Percentiles rank a stretch among this genome's conserved stretches.
Evolutionary conservation across 1,140 invertebrate species (phyloP).

Genomic region (Gonioctena quinquepunctata): DNA sequence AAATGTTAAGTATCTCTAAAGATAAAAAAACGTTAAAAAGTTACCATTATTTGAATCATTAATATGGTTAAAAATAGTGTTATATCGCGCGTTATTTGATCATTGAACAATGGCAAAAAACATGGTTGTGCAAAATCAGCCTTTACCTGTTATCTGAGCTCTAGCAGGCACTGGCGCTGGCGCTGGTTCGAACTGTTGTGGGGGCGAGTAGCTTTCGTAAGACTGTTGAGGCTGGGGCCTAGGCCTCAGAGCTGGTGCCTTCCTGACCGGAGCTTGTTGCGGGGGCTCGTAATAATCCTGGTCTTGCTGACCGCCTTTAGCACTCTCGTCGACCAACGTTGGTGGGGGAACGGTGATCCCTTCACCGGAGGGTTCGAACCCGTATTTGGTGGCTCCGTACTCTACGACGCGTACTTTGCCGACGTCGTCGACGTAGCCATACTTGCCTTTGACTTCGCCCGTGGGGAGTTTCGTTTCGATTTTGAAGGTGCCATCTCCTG

Average conservation of each 20-base stretch:
- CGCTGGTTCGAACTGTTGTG: slow-evolving; percentile 43
- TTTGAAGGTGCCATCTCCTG: slow-evolving; percentile 82
- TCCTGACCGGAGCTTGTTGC: slow-evolving; percentile 48
- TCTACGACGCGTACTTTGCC: slow-evolving; percentile 83
- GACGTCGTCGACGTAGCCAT: slow-evolving; percentile 82
- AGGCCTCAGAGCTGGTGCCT: slow-evolving; percentile 43
- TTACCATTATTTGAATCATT: no score
- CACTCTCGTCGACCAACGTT: slow-evolving; percentile 74
- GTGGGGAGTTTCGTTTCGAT: slow-evolving; percentile 80
- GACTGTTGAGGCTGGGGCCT: slow-evolving; percentile 42
- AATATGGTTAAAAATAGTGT: no score
- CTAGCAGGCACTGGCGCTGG: slow-evolving; percentile 49
- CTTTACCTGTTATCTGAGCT: slow-evolving; percentile 53
- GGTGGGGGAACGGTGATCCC: slow-evolving; percentile 82
- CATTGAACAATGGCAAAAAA: no score
- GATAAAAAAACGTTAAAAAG: no score
- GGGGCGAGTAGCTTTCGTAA: slow-evolving; percentile 32
- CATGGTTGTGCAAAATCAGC: no score
- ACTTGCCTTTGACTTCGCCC: slow-evolving; percentile 82
- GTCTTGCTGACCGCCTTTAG: slow-evolving; percentile 57
- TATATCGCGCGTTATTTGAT: no score
- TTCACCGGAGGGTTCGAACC: slow-evolving; percentile 84
- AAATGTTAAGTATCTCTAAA: no score
- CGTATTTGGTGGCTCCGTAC: slow-evolving; percentile 84
- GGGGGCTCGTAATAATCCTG: slow-evolving; percentile 56